phyloP scores from a whole-genome alignment of 2,888 invertebrate species.

The Byasa hedistus region DNA sequence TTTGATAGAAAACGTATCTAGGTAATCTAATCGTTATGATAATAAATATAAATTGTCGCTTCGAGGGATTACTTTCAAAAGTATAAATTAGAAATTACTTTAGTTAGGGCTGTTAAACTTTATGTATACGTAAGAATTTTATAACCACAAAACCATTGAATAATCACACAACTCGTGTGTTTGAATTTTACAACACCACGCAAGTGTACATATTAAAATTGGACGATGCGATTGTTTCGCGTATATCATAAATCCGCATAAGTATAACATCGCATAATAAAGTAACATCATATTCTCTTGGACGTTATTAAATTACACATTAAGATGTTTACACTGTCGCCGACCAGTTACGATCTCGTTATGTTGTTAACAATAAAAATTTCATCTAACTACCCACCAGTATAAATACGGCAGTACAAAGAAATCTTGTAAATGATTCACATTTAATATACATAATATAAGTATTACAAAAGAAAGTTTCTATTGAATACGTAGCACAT shows the following conservation, averaged over 20 bases:
- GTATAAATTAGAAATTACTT: neutral
- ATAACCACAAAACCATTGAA: neutral
- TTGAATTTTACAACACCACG: neutral
- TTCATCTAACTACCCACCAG: constrained; percentile 42
- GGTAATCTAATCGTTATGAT: too few species aligned
- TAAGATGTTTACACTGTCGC: constrained; percentile 53
- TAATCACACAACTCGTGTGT: neutral
- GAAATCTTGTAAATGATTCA: constrained; percentile 13
- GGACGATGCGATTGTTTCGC: constrained; percentile 18
- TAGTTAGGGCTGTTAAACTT: neutral
- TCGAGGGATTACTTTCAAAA: neutral
- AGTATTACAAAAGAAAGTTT: too few species aligned
- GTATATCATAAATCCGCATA: constrained; percentile 35
- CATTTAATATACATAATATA: neutral
- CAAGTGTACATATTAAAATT: constrained; percentile 2
- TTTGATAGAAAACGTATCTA: too few species aligned
- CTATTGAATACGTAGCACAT: too few species aligned
- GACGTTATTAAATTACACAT: constrained; percentile 47
- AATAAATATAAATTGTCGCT: too few species aligned
- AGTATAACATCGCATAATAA: constrained; percentile 39
- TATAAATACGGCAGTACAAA: constrained; percentile 48
- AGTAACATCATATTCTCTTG: constrained; percentile 39
- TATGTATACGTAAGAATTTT: neutral
- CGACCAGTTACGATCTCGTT: constrained; percentile 54
- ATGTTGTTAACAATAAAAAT: constrained; percentile 54